Evolutionary conservation across 2,888 invertebrate species (phyloP).

Genomic region (Drosophila stalkeri): DNA sequence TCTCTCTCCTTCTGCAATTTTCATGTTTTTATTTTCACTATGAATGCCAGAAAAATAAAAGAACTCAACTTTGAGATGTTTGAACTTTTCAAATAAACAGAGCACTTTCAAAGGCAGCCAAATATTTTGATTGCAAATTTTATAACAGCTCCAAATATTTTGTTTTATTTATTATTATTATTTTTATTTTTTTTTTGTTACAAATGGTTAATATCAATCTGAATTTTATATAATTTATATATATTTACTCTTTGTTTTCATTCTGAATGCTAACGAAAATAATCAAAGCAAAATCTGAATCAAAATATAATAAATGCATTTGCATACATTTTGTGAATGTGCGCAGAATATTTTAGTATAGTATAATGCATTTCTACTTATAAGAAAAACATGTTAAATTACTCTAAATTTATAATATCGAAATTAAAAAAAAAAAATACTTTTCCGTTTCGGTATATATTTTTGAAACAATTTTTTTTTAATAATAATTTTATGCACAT

Average conservation of each 20-base stretch:
- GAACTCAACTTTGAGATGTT: conserved; percentile 19
- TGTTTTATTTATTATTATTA: too few relatives aligned
- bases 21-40: conserved; percentile 29
- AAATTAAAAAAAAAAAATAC: too few relatives aligned
- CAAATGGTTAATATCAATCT: not conserved
- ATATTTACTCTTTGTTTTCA: not conserved
- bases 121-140: conserved; percentile 7
- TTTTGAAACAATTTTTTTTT: too few relatives aligned
- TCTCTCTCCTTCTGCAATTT: conserved; percentile 21
- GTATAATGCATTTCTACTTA: not conserved
- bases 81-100: conserved; percentile 28
- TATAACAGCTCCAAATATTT: not conserved
- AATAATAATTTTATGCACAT: too few relatives aligned
- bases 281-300: not conserved
- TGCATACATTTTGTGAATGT: not conserved
- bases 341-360: not conserved
- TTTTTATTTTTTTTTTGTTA: not conserved
- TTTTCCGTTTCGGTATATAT: too few relatives aligned
- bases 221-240: not conserved
- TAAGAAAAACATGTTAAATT: not conserved
- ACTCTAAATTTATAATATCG: too few relatives aligned
- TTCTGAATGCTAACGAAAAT: not conserved
- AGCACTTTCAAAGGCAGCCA: not conserved
- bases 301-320: not conserved
- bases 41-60: conserved; percentile 27